phyloP scores from a whole-genome alignment of 1,140 invertebrate genomes.

The Drosophila trapezifrons region DNA sequence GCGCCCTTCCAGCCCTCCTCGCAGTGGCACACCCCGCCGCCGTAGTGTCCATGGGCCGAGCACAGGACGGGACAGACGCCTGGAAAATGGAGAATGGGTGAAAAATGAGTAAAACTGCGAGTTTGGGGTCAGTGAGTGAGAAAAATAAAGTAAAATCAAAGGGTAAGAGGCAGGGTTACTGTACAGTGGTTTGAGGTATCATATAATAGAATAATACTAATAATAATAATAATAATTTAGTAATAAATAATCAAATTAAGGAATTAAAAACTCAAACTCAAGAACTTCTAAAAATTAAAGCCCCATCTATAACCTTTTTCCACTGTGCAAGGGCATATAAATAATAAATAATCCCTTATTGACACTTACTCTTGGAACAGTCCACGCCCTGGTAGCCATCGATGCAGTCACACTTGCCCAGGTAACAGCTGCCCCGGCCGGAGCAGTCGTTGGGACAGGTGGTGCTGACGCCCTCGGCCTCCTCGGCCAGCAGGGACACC shows the following conservation, averaged over 20 bases:
- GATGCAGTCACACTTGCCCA: conserved; percentile 97
- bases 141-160: neutral
- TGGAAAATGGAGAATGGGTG: conserved; percentile 72
- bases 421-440: conserved; percentile 96
- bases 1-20: conserved; percentile 98
- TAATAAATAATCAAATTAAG: too few relatives aligned
- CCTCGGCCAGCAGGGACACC: conserved; percentile 91
- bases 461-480: conserved; percentile 93
- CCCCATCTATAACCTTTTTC: too few relatives aligned
- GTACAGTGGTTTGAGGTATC: neutral
- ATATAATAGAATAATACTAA: neutral
- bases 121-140: conserved; percentile 11
- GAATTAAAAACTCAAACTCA: too few relatives aligned
- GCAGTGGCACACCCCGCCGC: conserved; percentile 97
- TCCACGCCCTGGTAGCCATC: conserved; percentile 96
- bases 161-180: too few relatives aligned
- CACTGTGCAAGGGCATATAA: too few relatives aligned
- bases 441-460: conserved; percentile 97
- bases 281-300: too few relatives aligned
- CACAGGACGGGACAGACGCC: conserved; percentile 98
- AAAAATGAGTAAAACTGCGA: conserved; percentile 6
- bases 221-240: neutral
- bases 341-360: neutral
- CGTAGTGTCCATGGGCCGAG: conserved; percentile 97
- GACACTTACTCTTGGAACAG: conserved; percentile 94